Percentiles rank a stretch among this genome's conserved stretches.
Evolutionary conservation across 2,797 vertebrate species (phyloP).

Genomic region (Pogoniulus pusillus): DNA sequence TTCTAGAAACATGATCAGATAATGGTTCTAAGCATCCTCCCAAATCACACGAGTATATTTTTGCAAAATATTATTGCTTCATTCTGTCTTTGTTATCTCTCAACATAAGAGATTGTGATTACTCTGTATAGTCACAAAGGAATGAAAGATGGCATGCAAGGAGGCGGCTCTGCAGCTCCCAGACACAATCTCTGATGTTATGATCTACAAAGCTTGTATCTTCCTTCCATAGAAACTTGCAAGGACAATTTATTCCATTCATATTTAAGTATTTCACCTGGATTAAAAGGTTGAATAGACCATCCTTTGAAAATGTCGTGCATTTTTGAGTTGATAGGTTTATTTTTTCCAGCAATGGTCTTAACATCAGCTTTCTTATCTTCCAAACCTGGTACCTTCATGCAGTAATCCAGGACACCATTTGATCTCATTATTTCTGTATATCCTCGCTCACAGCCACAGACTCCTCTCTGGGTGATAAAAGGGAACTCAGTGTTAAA

Average conservation of each 20-base stretch:
- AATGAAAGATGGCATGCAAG: neutral
- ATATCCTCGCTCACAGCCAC: constrained; percentile 94
- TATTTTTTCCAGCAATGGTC: constrained; percentile 88
- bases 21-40: neutral
- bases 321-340: constrained; percentile 89
- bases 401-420: constrained; percentile 95
- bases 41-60: neutral
- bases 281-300: constrained; percentile 93
- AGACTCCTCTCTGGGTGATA: constrained; percentile 87
- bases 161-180: constrained; percentile 36
- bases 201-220: constrained; percentile 41
- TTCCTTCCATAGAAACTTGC: constrained; percentile 6
- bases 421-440: constrained; percentile 95
- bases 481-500: constrained; percentile 41
- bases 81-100: constrained; percentile 14
- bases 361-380: constrained; percentile 97
- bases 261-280: constrained; percentile 82
- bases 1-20: constrained; percentile 35
- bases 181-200: constrained; percentile 44
- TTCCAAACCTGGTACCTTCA: constrained; percentile 91
- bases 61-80: constrained; percentile 13
- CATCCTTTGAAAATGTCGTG: constrained; percentile 93
- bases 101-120: constrained; percentile 26
- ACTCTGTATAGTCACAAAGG: constrained; percentile 1
- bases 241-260: constrained; percentile 48